Base-by-base conservation (phyloP, 2,113 vertebrate genomes). In the Stictonetta naevosa region DNA sequence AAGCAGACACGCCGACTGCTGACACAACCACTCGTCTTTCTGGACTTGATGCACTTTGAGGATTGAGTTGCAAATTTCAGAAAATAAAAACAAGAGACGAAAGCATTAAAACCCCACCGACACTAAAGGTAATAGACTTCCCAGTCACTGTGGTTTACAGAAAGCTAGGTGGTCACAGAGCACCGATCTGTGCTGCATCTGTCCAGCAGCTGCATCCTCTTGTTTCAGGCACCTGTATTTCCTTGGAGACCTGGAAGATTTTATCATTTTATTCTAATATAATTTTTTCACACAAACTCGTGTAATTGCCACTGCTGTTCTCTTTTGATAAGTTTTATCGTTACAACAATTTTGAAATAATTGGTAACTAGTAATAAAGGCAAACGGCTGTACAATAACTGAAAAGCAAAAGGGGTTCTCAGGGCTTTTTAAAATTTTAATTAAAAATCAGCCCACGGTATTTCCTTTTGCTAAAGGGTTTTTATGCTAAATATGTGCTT, bases 381-480 rank as follows among this genome's bases (percentile, higher is more conserved):
- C 38, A 93, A 93, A 87, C 22, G 44, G 31, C 83, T 78, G 31
- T 25, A 81, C 12, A 56, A 78, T 52, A 74, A 75, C 11, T 60
- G 64, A 63, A 7, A 34, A 25, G 22, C 44, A 7, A 64, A 60
- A 59, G 83, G 85, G 40, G 38, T 71, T 53, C 73, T 81, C 11
- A 48, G 52, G 3, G 1, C 0, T 14, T 53, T 75, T 21, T 1
- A 0, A 1, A 50, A 33, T 52, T 14, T 68, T 90, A 91, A 48
- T 33, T 33, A 80, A 31, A 18, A 69, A 76, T 10, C 50, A 44
- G 59, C 26, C 68, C 75, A 46, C 16, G 42, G 62, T 50, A 83
- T 48, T 11, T 38, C n/a, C 20, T 80, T 85, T 38, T 62, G 20
- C 40, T 75, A 63, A 71, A 31, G n/a, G 11, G 60, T 38, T 96